These are phyloP conservation scores for Heliconius hermathena DNA, from an alignment of 1,140 invertebrate species.

Conservation along the genomic window DNA sequence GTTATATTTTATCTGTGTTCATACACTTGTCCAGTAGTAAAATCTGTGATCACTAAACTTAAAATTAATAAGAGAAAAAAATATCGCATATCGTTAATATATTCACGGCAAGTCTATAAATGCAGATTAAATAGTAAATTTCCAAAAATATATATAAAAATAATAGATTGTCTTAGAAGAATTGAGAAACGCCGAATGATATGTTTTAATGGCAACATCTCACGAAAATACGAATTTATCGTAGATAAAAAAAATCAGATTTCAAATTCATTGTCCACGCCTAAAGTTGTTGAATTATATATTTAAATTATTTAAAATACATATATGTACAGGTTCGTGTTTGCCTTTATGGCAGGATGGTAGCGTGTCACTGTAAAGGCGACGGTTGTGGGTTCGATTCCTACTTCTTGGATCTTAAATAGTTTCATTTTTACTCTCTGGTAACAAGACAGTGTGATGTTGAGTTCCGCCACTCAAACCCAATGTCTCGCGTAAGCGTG, in stretches of 20 bases:
- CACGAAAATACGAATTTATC: constrained; percentile 73
- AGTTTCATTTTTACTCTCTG: no score
- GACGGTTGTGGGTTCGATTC: no score
- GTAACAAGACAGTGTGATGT: no score
- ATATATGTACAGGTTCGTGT: not conserved
- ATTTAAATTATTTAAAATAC: no score
- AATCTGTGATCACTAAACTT: constrained; percentile 17
- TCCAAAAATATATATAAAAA: constrained; percentile 26
- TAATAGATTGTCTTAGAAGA: constrained; percentile 51
- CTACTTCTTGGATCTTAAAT: no score
- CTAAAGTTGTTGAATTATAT: not conserved
- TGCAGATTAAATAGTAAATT: constrained; percentile 39
- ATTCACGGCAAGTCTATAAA: constrained; percentile 37
- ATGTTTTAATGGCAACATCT: constrained; percentile 79
- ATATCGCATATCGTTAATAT: constrained; percentile 27
- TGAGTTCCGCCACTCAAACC: no score
- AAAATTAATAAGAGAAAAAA: constrained; percentile 11
- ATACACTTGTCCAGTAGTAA: constrained; percentile 37
- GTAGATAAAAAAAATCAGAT: constrained; percentile 54
- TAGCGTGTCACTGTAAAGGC: no score
- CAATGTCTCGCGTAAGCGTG: no score
- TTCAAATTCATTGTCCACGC: not conserved
- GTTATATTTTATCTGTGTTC: constrained; percentile 44
- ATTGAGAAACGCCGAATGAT: constrained; percentile 78
- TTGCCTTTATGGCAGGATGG: no score